phyloP scores from a whole-genome alignment of 2,888 invertebrate species.

The Congeria kusceri region DNA sequence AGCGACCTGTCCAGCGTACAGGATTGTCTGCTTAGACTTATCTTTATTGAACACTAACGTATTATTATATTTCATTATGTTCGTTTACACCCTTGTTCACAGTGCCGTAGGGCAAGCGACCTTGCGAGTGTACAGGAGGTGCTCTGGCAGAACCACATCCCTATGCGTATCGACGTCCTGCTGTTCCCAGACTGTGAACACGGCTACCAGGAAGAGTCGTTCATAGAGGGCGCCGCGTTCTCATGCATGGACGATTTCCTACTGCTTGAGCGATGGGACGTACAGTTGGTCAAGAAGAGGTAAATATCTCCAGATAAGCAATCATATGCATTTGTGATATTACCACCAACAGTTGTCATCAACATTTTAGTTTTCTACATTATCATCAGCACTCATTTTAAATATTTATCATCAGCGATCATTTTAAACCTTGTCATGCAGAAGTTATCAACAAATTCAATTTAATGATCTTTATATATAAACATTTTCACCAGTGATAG shows the following conservation, averaged over 20 bases:
- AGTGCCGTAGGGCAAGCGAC: slow-evolving; percentile 88
- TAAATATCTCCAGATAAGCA: no score
- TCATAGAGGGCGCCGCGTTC: slow-evolving; percentile 82
- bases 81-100: no score
- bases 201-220: slow-evolving; percentile 84
- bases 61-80: neutral
- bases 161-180: slow-evolving; percentile 93
- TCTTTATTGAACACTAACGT: no score
- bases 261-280: slow-evolving; percentile 92
- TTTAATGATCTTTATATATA: no score
- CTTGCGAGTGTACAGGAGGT: slow-evolving; percentile 88
- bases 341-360: no score
- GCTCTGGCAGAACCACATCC: slow-evolving; percentile 90
- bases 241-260: slow-evolving; percentile 86
- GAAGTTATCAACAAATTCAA: no score
- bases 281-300: slow-evolving; percentile 88
- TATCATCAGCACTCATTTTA: no score
- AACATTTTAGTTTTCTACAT: no score
- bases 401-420: no score
- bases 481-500: no score
- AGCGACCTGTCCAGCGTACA: neutral
- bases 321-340: no score
- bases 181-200: slow-evolving; percentile 91
- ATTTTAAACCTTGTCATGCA: no score
- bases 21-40: neutral